Conservation (phyloP, 1,140 invertebrate genomes). For the Eufriesea mexicana region DNA sequence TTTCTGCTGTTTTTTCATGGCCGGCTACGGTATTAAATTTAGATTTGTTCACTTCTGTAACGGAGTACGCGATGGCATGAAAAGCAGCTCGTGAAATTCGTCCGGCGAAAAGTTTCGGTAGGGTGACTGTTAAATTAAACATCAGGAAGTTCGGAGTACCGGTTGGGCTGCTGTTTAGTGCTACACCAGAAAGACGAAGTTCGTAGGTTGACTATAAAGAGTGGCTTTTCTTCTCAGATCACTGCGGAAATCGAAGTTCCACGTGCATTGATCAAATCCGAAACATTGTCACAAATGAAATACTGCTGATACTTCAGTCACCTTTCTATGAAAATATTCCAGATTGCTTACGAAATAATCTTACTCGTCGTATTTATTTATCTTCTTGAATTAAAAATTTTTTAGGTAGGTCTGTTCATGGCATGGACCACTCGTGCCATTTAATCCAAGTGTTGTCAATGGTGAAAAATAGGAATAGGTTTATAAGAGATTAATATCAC, state of each 20-base stretch:
- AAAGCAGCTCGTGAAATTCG: slow-evolving; percentile 33
- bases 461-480: too few species aligned
- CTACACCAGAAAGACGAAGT: not conserved
- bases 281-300: not conserved
- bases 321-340: too few species aligned
- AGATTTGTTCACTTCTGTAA: slow-evolving; percentile 27
- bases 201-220: not conserved
- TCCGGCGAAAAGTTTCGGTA: not conserved
- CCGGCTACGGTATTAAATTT: slow-evolving; percentile 16
- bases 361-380: too few species aligned
- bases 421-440: too few species aligned
- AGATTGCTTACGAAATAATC: too few species aligned
- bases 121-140: slow-evolving; percentile 32
- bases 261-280: not conserved
- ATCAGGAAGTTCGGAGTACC: slow-evolving; percentile 27
- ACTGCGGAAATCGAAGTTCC: not conserved
- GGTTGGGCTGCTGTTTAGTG: slow-evolving; percentile 25
- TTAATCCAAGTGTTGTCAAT: too few species aligned
- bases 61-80: slow-evolving; percentile 23
- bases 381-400: too few species aligned
- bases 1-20: not conserved
- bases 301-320: too few species aligned
- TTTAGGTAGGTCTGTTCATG: too few species aligned
- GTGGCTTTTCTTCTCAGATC: not conserved
- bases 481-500: too few species aligned